Conservation (phyloP, 2,797 vertebrate genomes). For the Benthosema pterotum region DNA sequence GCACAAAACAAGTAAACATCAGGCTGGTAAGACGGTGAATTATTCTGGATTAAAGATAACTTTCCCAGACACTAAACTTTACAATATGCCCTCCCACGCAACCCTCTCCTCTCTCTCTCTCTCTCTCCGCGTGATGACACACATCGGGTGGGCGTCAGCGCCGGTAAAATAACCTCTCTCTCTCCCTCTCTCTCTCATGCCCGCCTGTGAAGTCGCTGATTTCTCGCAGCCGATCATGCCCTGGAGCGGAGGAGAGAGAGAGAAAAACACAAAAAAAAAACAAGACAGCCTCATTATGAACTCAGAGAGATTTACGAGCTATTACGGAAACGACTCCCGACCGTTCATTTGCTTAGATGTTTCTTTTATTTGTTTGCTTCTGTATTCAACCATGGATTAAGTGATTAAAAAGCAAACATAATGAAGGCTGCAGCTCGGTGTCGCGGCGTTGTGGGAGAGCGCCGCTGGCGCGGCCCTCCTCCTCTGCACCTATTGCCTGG, state of each 20-base stretch:
- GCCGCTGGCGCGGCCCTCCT: no score
- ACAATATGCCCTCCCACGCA: constrained; percentile 20
- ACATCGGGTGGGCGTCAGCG: constrained; percentile 54
- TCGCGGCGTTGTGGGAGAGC: no score
- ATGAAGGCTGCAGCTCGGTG: no score
- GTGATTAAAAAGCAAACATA: constrained; percentile 76
- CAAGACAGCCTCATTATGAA: constrained; percentile 72
- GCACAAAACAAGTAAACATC: no score
- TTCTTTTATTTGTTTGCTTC: constrained; percentile 75
- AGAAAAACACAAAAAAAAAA: no score
- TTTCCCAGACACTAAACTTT: constrained; percentile 60
- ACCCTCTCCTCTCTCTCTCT: no score
- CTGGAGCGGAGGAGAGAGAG: no score
- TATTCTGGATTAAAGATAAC: constrained; percentile 61
- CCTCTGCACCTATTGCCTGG: no score
- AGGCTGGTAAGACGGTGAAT: constrained; percentile 25
- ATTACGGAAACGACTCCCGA: constrained; percentile 67
- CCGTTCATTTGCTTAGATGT: constrained; percentile 73
- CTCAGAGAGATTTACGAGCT: constrained; percentile 74
- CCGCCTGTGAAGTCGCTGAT: constrained; percentile 60
- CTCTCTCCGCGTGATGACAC: no score
- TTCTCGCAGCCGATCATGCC: constrained; percentile 55
- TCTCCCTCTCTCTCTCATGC: no score
- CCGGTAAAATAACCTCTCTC: no score
- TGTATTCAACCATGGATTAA: constrained; percentile 69